Evolutionary conservation across 2,888 invertebrate genomes (phyloP).

Genomic region (Eremobia ochroleuca): DNA sequence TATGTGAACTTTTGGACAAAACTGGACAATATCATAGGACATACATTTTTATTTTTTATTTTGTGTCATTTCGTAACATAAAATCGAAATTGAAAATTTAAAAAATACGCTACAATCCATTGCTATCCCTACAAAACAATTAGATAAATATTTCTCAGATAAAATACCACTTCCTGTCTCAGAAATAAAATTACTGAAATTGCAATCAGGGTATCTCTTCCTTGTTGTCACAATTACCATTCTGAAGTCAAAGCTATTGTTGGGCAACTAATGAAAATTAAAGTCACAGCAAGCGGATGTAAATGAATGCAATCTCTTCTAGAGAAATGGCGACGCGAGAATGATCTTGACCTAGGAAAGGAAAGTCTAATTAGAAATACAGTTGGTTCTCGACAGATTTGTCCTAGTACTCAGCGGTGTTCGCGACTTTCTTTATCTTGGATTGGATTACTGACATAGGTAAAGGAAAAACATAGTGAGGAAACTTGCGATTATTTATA

Average conservation of each 20-base stretch:
- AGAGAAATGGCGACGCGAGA: neutral
- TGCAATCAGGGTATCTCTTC: neutral
- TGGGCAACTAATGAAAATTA: slow-evolving; percentile 22
- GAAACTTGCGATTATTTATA: neutral
- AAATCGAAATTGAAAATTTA: neutral
- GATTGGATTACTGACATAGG: neutral
- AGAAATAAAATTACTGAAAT: slow-evolving; percentile 8
- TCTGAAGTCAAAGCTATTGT: slow-evolving; percentile 1
- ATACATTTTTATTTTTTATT: neutral
- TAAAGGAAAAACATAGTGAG: neutral
- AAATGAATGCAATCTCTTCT: neutral
- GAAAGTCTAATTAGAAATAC: neutral
- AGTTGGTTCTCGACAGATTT: neutral
- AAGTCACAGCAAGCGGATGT: slow-evolving; percentile 1
- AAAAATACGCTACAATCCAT: neutral
- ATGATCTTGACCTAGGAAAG: neutral
- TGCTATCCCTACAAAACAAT: neutral
- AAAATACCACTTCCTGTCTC: neutral
- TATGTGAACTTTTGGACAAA: neutral
- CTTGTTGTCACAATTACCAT: slow-evolving; percentile 1
- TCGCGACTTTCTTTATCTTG: neutral
- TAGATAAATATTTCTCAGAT: neutral
- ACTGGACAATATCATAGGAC: neutral
- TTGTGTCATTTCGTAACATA: neutral
- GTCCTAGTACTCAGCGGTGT: neutral